Evolutionary conservation across 1,140 invertebrate species (phyloP), one percentile per base, ranked within the genome.

Genomic region (Apis dorsata): DNA sequence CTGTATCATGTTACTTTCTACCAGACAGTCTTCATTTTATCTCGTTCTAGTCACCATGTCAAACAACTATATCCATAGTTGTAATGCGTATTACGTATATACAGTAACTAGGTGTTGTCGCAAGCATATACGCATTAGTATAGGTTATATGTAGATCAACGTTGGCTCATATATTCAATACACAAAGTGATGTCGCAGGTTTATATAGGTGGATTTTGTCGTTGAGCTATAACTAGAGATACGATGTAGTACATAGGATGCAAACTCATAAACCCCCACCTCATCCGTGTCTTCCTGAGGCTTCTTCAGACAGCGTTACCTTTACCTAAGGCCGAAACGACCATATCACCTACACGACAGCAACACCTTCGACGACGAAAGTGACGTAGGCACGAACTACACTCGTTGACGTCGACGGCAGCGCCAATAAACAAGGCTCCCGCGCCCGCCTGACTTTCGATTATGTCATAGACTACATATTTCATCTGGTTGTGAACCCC

Each of bases 211-310:
- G 85, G 89, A 90, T 92, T 92, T 92, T 88, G 92, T 91, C 91
- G 90, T 86, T 88, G 88, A 86, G 90, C 88, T 90, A 93, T 93
- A 93, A 93, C 92, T 85, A 86, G 85, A 91, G 90, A 93, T 93
- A 93, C 90, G 92, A 90, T 89, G 91, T 83, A 91, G 92, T 89
- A 91, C 92, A 93, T 92, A 93, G 92, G 91, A 93, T 93, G 92
- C 92, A 94, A 93, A 93, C 92, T 89, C 92, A 93, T 94, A 94
- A 94, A 94, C 90, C 90, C 90, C 90, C 91, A 89, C 88, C 89
- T 85, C 66, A 72, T 72, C 55, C 85, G 55, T 51, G 59, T 85
- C 34, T 79, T 79, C 78, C 70, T 83, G 79, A 44, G 77, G 83
- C 83, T 55, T 83, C 84, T 84, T 85, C 87, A 85, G 84, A 89